Evolutionary conservation across 1,140 invertebrate species (phyloP), one percentile per base, ranked within the genome.

Genomic region (Trichonephila clavipes): DNA sequence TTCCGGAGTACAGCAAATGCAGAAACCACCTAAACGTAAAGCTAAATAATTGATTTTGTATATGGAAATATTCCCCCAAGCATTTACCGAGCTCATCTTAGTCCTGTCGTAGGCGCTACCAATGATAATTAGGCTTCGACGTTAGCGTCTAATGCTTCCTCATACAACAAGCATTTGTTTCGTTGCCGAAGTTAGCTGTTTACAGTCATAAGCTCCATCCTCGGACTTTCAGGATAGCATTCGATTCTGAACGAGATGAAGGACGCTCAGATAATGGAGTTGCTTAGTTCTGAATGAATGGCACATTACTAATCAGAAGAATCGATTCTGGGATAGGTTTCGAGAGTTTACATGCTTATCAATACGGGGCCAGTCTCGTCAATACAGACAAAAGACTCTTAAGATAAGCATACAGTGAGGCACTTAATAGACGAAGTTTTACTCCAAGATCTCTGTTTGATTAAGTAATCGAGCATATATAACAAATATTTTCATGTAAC

Each of bases 91-190:
- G 59, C 59, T 87, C 24, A 62, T 64, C 51, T 28, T 62, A 34
- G 85, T 28, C 16, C 14, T 34, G 24, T 34, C 85, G 59, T 87
- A 62, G 85, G 64, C 85, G 16, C 28, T 87, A 24, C 28, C 58
- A 40, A 87, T 87, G 85, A 87, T 87, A 87, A 87, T 87, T 87
- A 87, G 85, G 58, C 28, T 87, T 87, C 51, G 85, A 34, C 24
- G n/a, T 87, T 87, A 87, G 85, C 85, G 59, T 87, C 59, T 87
- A 87, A 87, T 61, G 85, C 85, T 87, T 87, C 85, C 85, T 87
- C 24, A 24, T 16, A 34, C 59, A 62, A 64, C 59, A 64, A 24
- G 59, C 85, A 62, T 87, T 87, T 62, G 85, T 87, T 87, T 62
- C 24, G n/a, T 18, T 28, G 14, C 59, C 51, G 85, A 87, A 62